Evolutionary conservation across 2,888 invertebrate genomes (phyloP), one percentile per base, ranked within the genome.

Genomic region (Antheraea yamamai): DNA sequence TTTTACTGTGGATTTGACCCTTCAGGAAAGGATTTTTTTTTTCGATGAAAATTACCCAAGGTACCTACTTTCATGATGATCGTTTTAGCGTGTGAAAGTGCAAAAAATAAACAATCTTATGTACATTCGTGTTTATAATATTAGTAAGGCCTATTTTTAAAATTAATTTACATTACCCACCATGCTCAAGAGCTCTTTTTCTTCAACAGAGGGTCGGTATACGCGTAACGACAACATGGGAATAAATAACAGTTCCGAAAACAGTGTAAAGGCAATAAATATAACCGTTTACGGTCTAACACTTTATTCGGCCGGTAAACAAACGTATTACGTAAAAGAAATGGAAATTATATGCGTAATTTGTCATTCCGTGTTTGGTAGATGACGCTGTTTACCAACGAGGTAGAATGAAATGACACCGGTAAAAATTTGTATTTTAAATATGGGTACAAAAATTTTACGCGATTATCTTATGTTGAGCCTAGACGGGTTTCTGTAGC

Each of bases 261-360:
- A 70, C 39, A 68, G 18, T n/a, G 64, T 51, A 39, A n/a, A 26
- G 30, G 20, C 39, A 73, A 73, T 73, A 73, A 75, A 73, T 73
- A 61, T 71, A 23, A 35, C 71, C 71, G 30, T 73, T 73, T 75
- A 75, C 39, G 71, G 26, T 26, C 26, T 66, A 66, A 66, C 12
- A 47, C 58, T 47, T 73, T 58, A 72, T 52, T n/a, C 39, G 72
- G 61, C 18, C 51, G 72, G 64, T 73, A 12, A 72, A 51, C 66
- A 55, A 39, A 47, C 18, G 71, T 61, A 61, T 75, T 75, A 64
- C 51, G 61, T 58, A 64, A 61, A 58, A 68, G 51, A 71, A 76
- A 76, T 76, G 71, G 64, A 76, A 71, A 74, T 76, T 68, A 73
- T 61, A 75, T 61, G 73, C 68, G 35, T 51, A 64, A 61, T 76